Evolutionary conservation across 2,797 vertebrate genomes (phyloP).

Genomic region (Choloepus didactylus): DNA sequence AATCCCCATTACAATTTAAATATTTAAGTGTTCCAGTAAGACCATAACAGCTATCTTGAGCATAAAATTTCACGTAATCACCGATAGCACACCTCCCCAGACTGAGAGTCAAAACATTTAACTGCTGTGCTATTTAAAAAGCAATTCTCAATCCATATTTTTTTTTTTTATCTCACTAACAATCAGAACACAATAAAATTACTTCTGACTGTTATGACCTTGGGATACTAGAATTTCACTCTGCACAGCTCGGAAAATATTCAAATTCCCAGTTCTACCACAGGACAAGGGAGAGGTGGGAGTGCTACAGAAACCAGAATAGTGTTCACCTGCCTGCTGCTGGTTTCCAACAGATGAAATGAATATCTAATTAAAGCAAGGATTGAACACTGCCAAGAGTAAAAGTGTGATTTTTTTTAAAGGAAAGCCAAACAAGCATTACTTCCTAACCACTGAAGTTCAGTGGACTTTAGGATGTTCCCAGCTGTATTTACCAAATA

Average conservation of each 20-base stretch:
- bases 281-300: background rate
- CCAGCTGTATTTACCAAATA: background rate
- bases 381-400: background rate
- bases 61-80: slow-evolving; percentile 35
- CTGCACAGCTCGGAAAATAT: slow-evolving; percentile 40
- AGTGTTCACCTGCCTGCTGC: background rate
- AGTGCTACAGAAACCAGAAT: background rate
- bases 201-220: background rate
- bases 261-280: background rate
- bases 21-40: slow-evolving; percentile 59
- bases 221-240: slow-evolving; percentile 55
- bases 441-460: background rate
- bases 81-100: background rate
- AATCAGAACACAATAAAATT: slow-evolving; percentile 61
- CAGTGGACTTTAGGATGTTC: background rate
- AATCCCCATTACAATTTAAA: slow-evolving; percentile 68
- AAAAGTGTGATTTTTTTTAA: background rate
- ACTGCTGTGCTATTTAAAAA: slow-evolving; percentile 61
- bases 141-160: background rate
- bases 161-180: slow-evolving; percentile 46
- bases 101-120: slow-evolving; percentile 49
- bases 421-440: background rate
- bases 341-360: background rate
- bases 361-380: background rate
- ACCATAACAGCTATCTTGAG: slow-evolving; percentile 44